Conservation (phyloP, 2,113 vertebrate genomes). For the Gymnogyps californianus region DNA sequence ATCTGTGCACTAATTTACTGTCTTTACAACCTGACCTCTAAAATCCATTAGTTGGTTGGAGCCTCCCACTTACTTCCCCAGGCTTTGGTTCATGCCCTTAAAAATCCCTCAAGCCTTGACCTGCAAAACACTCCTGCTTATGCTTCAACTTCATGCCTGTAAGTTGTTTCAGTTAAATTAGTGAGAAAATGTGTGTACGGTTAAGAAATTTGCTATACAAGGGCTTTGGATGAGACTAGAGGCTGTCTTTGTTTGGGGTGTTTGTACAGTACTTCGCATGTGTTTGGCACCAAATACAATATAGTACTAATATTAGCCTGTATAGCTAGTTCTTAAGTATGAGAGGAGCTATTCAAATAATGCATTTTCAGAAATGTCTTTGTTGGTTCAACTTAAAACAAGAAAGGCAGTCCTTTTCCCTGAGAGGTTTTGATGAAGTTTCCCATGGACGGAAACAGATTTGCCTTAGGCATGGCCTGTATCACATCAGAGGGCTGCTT, state of each 20-base stretch:
- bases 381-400: background rate
- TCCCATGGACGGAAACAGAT: background rate
- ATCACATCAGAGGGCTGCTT: background rate
- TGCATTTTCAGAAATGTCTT: background rate
- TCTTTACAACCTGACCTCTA: background rate
- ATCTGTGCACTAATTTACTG: background rate
- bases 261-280: background rate
- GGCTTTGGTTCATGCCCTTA: background rate
- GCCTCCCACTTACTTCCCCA: background rate
- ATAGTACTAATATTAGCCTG: background rate
- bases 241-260: background rate
- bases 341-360: background rate
- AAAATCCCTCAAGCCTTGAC: background rate
- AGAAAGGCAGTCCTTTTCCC: background rate
- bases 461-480: background rate
- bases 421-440: background rate
- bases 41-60: background rate
- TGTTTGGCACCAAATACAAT: background rate
- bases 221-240: background rate
- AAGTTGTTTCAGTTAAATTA: background rate
- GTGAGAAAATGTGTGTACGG: background rate
- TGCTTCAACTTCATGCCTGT: background rate
- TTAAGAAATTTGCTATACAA: background rate
- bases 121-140: background rate
- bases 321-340: background rate